phyloP scores from a whole-genome alignment of 2,888 invertebrate species.

The Caenorhabditis afra region DNA sequence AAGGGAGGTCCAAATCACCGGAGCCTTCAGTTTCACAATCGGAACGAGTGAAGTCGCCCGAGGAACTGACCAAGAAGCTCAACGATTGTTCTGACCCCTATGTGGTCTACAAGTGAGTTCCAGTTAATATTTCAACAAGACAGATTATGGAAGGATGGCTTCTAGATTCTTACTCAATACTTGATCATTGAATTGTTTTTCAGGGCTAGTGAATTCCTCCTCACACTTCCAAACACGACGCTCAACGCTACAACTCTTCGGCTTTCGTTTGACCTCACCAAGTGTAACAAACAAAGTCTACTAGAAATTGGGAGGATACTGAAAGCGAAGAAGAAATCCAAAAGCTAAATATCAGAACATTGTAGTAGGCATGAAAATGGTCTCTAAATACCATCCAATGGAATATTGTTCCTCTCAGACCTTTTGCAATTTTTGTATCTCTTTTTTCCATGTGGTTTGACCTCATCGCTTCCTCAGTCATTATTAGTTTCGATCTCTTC shows the following conservation, averaged over 20 bases:
- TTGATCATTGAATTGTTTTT: too few species aligned
- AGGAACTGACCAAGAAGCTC: slow-evolving; percentile 36
- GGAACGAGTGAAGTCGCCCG: slow-evolving; percentile 14
- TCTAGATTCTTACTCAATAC: neutral
- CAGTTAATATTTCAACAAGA: neutral
- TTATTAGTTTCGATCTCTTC: too few species aligned
- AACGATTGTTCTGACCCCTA: slow-evolving; percentile 30
- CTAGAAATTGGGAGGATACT: slow-evolving; percentile 21
- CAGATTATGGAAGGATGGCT: too few species aligned
- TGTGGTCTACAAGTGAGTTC: slow-evolving; percentile 48
- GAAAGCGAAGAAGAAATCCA: slow-evolving; percentile 18
- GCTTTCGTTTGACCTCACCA: slow-evolving; percentile 37
- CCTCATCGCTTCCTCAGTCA: too few species aligned
- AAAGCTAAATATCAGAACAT: slow-evolving; percentile 5
- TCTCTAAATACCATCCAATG: too few species aligned
- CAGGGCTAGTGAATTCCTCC: slow-evolving; percentile 47
- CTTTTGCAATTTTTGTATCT: too few species aligned
- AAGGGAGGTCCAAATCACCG: neutral
- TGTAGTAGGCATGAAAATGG: too few species aligned
- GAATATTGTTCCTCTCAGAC: too few species aligned
- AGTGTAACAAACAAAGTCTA: slow-evolving; percentile 1
- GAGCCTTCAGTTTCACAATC: neutral
- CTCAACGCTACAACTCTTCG: slow-evolving; percentile 7
- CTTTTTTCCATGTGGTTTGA: neutral
- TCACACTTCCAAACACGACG: slow-evolving; percentile 18